phyloP scores from a whole-genome alignment of 2,113 vertebrate species.

The Crypturellus undulatus region DNA sequence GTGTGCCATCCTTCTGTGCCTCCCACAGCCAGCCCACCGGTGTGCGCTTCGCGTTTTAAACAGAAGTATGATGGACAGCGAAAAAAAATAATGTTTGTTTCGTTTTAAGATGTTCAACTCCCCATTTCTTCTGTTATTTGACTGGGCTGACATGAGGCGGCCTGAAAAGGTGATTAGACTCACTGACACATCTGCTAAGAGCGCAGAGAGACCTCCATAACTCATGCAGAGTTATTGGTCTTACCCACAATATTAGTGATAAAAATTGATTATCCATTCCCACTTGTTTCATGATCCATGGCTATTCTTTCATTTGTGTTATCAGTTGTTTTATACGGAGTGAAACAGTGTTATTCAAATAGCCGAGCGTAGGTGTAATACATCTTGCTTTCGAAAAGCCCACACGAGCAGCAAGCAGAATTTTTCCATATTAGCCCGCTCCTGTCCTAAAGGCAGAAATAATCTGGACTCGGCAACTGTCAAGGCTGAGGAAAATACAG shows the following conservation, averaged over 20 bases:
- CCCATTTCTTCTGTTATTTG: background rate
- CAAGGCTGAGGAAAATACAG: background rate
- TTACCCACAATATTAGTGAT: constrained; percentile 78
- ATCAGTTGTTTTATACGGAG: constrained; percentile 71
- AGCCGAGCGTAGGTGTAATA: constrained; percentile 57
- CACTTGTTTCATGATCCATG: constrained; percentile 78
- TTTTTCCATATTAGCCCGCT: background rate
- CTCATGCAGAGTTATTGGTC: constrained; percentile 70
- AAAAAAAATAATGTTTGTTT: background rate
- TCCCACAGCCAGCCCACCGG: background rate
- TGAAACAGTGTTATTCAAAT: constrained; percentile 75
- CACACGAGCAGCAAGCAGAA: constrained; percentile 43
- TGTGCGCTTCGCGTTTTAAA: background rate
- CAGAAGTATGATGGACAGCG: background rate
- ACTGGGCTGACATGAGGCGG: background rate
- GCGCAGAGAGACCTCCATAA: constrained; percentile 69
- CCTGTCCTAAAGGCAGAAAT: constrained; percentile 3
- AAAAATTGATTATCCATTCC: constrained; percentile 85
- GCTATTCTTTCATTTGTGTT: constrained; percentile 74
- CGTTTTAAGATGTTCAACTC: background rate
- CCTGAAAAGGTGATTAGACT: constrained; percentile 45
- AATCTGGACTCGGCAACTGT: background rate
- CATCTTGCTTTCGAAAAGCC: constrained; percentile 57
- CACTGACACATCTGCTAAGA: constrained; percentile 41
- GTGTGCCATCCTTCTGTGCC: background rate